Evolutionary conservation across 2,888 invertebrate species (phyloP), one percentile per base, ranked within the genome.

Genomic region (Sceliomorpha sp.): DNA sequence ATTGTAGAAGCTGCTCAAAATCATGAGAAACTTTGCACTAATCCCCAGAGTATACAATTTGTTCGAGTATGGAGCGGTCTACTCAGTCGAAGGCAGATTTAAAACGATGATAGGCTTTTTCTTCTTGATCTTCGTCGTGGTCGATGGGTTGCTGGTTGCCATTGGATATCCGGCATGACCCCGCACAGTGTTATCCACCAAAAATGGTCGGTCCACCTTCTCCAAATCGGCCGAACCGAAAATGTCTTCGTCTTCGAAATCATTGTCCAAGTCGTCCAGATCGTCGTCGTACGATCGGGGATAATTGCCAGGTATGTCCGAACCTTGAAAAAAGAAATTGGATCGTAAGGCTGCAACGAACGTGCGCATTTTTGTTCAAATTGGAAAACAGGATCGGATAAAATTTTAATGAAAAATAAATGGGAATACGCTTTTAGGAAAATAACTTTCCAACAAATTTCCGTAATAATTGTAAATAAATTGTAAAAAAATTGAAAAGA

Each of bases 221-320:
- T 83, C 84, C 34, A 76, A 59, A 31, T 85, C 84, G 5, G 78
- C 79, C 5, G 85, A 81, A 6, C 81, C 84, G 63, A 73, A 81
- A 3, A 74, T 62, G 1, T 66, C 60, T 78, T 91, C 91, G 72
- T 93, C 93, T 77, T 92, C 55, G 13, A 69, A 62, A 42, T 48
- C 56, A 15, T 66, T 55, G 12, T 62, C 92, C 68, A 92, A 91
- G 79, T 91, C 91, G 73, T 94, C 93, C 77, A 92, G 92, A 70
- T 93, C 92, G 73, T 91, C 91, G 84, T 94, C 94, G 15, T 93
- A 93, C 8, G 94, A 93, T 14, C 93, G 92, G 20, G 80, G 75
- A 59, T 76, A 69, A 7, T 72, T 66, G 10, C 64, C 70, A 7
- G 74, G 89, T 77, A 67, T 55, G 9, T 55, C 67, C 59, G 20